phyloP scores from a whole-genome alignment of 2,113 vertebrate genomes.

The Tragelaphus imberbis region DNA sequence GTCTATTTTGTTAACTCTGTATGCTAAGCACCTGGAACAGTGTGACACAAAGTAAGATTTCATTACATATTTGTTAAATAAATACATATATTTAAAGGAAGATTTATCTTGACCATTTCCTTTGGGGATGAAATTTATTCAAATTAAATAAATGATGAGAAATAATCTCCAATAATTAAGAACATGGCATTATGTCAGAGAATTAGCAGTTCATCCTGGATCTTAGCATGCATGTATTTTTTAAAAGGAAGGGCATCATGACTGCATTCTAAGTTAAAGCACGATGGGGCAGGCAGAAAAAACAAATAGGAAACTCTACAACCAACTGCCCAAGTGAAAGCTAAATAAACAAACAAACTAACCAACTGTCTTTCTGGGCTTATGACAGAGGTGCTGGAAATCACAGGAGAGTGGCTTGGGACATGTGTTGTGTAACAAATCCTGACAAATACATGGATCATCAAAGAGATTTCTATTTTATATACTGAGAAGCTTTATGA shows the following conservation, averaged over 20 bases:
- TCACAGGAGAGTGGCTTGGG: slow-evolving; percentile 52
- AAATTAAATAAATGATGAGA: neutral
- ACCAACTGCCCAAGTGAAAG: slow-evolving; percentile 2
- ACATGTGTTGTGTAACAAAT: slow-evolving; percentile 65
- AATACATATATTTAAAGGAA: neutral
- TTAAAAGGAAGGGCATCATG: neutral
- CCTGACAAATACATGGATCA: slow-evolving; percentile 56
- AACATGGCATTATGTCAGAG: neutral
- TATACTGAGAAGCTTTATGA: slow-evolving; percentile 60
- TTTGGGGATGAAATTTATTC: neutral
- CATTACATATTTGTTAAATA: neutral
- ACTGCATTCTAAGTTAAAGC: neutral
- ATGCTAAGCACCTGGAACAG: neutral
- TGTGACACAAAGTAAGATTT: neutral
- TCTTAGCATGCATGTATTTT: neutral
- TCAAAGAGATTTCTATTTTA: slow-evolving; percentile 64
- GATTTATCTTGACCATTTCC: neutral
- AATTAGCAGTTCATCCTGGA: neutral
- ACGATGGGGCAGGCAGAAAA: neutral
- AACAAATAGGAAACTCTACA: slow-evolving; percentile 33
- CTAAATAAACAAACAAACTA: slow-evolving; percentile 44
- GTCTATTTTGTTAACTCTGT: neutral
- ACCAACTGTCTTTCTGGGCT: slow-evolving; percentile 38
- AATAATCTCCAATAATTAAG: neutral
- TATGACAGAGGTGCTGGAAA: slow-evolving; percentile 45